These are phyloP conservation scores for Carlito syrichta DNA, from an alignment of 2,113 vertebrate genomes.

Conservation along the genomic window DNA sequence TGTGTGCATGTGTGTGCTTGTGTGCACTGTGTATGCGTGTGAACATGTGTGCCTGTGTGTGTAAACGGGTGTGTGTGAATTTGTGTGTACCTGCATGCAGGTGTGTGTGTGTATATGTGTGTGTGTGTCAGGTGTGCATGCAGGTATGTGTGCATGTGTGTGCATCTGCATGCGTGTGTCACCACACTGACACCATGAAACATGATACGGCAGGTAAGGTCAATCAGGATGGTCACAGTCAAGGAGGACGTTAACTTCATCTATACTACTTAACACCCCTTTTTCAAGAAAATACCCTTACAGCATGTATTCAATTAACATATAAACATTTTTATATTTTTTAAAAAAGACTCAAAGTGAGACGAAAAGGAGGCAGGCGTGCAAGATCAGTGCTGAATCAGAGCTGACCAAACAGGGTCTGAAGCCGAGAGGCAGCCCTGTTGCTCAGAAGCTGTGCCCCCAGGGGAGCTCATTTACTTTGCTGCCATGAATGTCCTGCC, in stretches of 20 bases:
- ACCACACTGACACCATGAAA: background rate
- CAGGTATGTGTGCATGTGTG: background rate
- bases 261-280: background rate
- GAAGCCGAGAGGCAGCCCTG: background rate
- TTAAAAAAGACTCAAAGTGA: background rate
- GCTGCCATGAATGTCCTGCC: background rate
- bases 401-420: rapidly evolving
- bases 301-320: background rate
- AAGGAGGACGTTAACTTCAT: background rate
- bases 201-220: background rate
- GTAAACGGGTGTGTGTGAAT: background rate
- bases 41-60: background rate
- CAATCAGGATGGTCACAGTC: background rate
- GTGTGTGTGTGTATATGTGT: rapidly evolving
- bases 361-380: background rate
- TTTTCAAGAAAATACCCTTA: background rate
- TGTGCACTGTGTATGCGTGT: background rate
- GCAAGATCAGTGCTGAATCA: rapidly evolving
- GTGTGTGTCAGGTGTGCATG: background rate
- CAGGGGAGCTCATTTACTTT: too few species aligned
- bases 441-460: rapidly evolving
- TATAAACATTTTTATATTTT: background rate
- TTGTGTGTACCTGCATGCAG: too few species aligned
- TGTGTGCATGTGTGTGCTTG: background rate
- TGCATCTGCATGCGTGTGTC: rapidly evolving